Evolutionary conservation across 2,797 vertebrate genomes (phyloP).

Genomic region (Eulemur rubriventer): DNA sequence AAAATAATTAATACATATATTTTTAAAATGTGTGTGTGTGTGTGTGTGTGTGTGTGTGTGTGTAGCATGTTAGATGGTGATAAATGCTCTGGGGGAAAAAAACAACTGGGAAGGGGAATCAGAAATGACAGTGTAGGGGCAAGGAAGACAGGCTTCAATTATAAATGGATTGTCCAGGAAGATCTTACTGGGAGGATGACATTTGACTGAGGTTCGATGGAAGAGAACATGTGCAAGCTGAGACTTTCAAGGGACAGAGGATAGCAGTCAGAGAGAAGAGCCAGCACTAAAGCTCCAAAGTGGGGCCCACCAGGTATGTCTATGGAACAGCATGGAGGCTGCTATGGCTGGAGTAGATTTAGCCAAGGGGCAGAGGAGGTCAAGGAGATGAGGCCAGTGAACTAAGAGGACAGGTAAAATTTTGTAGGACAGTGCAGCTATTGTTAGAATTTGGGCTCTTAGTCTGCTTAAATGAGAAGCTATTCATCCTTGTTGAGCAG

Average conservation of each 20-base stretch:
- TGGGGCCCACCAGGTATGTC: rapidly evolving
- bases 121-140: neutral
- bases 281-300: too few relatives aligned
- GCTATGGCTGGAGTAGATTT: neutral
- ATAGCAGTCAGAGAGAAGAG: neutral
- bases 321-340: neutral
- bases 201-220: too few relatives aligned
- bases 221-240: neutral
- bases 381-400: neutral
- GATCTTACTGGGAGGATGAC: neutral
- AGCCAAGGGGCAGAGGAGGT: neutral
- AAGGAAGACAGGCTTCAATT: neutral
- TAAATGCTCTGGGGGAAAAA: neutral
- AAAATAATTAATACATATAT: neutral
- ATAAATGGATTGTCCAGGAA: neutral
- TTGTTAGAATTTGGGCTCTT: neutral
- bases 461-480: neutral
- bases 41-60: neutral
- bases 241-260: neutral
- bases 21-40: neutral
- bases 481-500: neutral
- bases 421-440: too few relatives aligned
- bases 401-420: neutral
- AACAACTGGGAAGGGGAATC: neutral
- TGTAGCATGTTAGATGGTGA: neutral